Evolutionary conservation across 1,140 invertebrate genomes (phyloP).

Genomic region (Brachionus manjavacas): DNA sequence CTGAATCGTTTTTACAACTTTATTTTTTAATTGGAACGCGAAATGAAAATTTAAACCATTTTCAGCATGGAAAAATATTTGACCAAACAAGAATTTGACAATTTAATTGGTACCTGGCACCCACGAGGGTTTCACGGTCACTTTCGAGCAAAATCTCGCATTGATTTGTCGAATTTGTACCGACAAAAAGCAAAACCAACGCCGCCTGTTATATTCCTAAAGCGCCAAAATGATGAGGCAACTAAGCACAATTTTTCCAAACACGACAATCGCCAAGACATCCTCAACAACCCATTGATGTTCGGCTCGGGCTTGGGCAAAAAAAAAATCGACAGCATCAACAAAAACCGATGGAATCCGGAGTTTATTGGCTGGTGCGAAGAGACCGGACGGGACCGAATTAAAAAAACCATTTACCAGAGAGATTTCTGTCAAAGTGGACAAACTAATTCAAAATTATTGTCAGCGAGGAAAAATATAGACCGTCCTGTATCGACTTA

Average conservation of each 20-base stretch:
- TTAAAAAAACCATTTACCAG: slow-evolving; percentile 34
- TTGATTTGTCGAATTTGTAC: slow-evolving; percentile 10
- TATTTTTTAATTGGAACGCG: neutral
- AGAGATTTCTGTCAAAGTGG: neutral
- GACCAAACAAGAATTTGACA: slow-evolving; percentile 18
- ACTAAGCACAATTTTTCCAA: slow-evolving; percentile 32
- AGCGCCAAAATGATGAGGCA: slow-evolving; percentile 11
- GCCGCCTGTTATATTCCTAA: slow-evolving; percentile 10
- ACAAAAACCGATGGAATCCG: slow-evolving; percentile 34
- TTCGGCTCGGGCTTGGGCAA: slow-evolving; percentile 31
- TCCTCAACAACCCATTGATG: slow-evolving; percentile 4
- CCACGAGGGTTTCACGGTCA: slow-evolving; percentile 28
- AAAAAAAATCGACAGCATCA: slow-evolving; percentile 36
- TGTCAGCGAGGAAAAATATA: neutral
- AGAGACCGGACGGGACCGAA: neutral
- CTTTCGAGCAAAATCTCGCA: slow-evolving; percentile 20
- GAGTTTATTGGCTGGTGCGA: slow-evolving; percentile 36
- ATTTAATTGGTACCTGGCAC: slow-evolving; percentile 7
- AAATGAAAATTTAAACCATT: neutral
- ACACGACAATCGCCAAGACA: slow-evolving; percentile 29
- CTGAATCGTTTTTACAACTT: neutral
- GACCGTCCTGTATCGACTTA: neutral
- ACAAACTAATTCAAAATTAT: neutral
- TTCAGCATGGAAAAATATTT: slow-evolving; percentile 17
- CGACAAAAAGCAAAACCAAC: slow-evolving; percentile 5